Percentiles rank a stretch among this genome's conserved stretches.
Evolutionary conservation across 1,140 invertebrate genomes (phyloP).

Genomic region (Prorops nasuta): DNA sequence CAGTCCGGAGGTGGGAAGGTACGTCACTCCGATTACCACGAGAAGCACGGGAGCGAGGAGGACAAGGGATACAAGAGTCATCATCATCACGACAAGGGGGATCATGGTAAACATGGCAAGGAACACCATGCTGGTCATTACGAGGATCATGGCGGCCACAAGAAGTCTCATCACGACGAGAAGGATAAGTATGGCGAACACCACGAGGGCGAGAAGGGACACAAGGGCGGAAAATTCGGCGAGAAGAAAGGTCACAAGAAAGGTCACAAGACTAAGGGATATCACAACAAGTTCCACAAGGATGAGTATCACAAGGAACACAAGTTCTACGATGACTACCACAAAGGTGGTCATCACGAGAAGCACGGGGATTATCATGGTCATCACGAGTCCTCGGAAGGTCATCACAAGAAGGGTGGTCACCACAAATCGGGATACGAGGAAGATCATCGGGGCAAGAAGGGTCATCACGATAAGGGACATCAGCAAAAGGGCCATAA

Average conservation of each 20-base stretch:
- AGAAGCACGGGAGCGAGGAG: slow-evolving; percentile 58
- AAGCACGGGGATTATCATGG: slow-evolving; percentile 70
- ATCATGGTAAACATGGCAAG: slow-evolving; percentile 67
- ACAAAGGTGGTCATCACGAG: slow-evolving; percentile 72
- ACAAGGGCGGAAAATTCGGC: slow-evolving; percentile 72
- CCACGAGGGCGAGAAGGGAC: slow-evolving; percentile 71
- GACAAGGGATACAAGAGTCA: slow-evolving; percentile 67
- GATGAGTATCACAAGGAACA: slow-evolving; percentile 82
- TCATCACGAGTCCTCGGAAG: slow-evolving; percentile 68
- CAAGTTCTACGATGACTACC: slow-evolving; percentile 79
- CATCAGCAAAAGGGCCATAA: slow-evolving; percentile 76
- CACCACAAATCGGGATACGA: slow-evolving; percentile 69
- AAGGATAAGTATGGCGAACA: slow-evolving; percentile 67
- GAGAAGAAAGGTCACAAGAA: slow-evolving; percentile 80
- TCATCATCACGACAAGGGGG: slow-evolving; percentile 65
- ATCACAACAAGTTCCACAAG: slow-evolving; percentile 77
- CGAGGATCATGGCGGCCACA: slow-evolving; percentile 70
- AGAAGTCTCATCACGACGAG: slow-evolving; percentile 75
- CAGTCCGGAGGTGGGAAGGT: slow-evolving; percentile 66
- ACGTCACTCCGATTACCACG: slow-evolving; percentile 64
- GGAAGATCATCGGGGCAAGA: slow-evolving; percentile 71
- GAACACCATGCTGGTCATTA: slow-evolving; percentile 58
- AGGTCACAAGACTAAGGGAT: slow-evolving; percentile 71
- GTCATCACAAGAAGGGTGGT: slow-evolving; percentile 69
- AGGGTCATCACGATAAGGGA: slow-evolving; percentile 72